phyloP scores from a whole-genome alignment of 2,888 invertebrate genomes.

The Molorchus minor region DNA sequence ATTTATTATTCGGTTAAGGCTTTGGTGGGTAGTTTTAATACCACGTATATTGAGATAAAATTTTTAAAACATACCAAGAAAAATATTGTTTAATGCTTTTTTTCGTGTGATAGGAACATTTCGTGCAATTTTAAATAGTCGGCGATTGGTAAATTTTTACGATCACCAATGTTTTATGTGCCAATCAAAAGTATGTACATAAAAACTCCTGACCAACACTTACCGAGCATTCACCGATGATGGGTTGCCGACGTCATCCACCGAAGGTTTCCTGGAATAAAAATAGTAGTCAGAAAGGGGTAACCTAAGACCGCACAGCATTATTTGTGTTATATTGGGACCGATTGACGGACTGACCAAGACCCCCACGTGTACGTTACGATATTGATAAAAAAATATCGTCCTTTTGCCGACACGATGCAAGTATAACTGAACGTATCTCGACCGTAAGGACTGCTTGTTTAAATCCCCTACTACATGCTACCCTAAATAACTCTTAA shows the following conservation, averaged over 20 bases:
- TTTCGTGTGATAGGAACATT: no score
- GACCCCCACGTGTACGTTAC: conserved; percentile 34
- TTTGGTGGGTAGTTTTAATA: no score
- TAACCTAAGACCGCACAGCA: conserved; percentile 55
- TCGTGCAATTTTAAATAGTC: no score
- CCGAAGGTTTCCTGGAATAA: conserved; percentile 83
- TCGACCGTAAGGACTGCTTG: conserved; percentile 42
- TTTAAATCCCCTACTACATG: conserved; percentile 53
- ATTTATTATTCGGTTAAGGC: no score
- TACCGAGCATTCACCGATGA: conserved; percentile 89
- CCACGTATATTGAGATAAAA: no score
- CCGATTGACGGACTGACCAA: no score
- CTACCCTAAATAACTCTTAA: conserved; percentile 61
- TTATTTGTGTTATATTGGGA: no score
- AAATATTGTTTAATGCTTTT: no score
- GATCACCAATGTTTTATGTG: conserved; percentile 13
- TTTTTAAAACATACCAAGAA: no score
- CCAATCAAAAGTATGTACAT: conserved; percentile 3
- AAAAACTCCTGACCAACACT: conserved; percentile 62
- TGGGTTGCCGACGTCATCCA: conserved; percentile 85
- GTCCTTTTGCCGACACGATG: conserved; percentile 32
- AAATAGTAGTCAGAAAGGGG: conserved; percentile 57
- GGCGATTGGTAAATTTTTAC: no score
- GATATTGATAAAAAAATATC: conserved; percentile 2
- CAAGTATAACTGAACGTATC: conserved; percentile 49